Base-by-base conservation (phyloP, 2,113 vertebrate genomes). In the Corapipo altera region DNA sequence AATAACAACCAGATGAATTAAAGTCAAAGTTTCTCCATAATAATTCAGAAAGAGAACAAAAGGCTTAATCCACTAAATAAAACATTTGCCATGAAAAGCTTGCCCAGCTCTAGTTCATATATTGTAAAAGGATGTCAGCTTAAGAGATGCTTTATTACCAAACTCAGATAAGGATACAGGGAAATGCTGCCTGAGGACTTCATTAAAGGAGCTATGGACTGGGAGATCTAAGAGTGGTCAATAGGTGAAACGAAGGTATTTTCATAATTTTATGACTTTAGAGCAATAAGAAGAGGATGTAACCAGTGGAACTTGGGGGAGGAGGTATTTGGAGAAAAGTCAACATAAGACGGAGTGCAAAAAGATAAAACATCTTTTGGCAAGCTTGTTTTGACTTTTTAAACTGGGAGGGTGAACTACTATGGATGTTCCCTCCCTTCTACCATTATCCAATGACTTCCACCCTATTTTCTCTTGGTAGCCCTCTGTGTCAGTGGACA, bases 31-130 rank as follows among this genome's bases (percentile, higher is more conserved):
- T 92, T 95, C 94, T 95, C 84, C 84, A 78, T 89, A 96, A 93
- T 97, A 97, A 95, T 93, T 96, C 94, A 97, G 80, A 92, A 85
- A 57, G 73, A 75, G 95, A 95, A 97, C 94, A 96, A 96, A 95
- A 97, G 94, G 52, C 73, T 81, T 87, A 91, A 86, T 87, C 65
- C 75, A 93, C 69, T 95, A 95, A 95, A 95, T 93, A 94, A 96
- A 96, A 78, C 44, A 88, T 88, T 92, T 74, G 64, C 85, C 90
- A 33, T 57, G 67, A 92, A 80, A 90, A 93, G 69, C 79, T 86
- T 96, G 85, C 69, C 82, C 65, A 81, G 79, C 51, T 90, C 75
- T 74, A 74, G 75, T 80, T 96, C 78, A 83, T 94, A 52, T 86
- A 32, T 46, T 96, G 72, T 80, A 81, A 83, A 80, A 91, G 88